Evolutionary conservation across 92 coral and sea anemone species (phyloP), one percentile per base, ranked within the genome.

Genomic region (Epizoanthus fatuus): DNA sequence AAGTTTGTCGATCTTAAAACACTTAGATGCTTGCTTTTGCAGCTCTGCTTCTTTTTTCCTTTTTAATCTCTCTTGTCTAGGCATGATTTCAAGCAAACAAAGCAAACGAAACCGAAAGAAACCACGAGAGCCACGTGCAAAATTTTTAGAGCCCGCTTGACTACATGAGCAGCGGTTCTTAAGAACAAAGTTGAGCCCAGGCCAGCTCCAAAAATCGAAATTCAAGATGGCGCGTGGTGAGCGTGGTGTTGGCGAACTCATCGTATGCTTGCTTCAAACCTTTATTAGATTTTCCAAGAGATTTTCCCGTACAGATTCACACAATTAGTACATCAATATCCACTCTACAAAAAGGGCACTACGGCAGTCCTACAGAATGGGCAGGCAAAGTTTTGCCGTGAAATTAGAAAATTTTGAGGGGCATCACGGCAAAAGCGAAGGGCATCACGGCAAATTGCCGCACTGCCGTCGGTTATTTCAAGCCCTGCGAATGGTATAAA

Each of bases 51-150:
- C 58, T 70, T 44, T 70, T 44, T 70, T 45, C 53, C 56, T 16
- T 70, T 70, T 70, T 70, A 70, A 7, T 70, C 35, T 40, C 39
- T 70, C 57, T 42, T 69, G 55, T 70, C 75, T 70, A 6, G 75
- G 75, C 56, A 70, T 70, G 75, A 70, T 70, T 70, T 45, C 75
- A 69, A 69, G 74, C 52, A 69, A 17, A 71, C 76, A 71, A 47
- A 51, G 15, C 75, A 70, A 70, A 40, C 38, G 14, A 70, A 45
- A 70, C 75, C 57, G 15, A 70, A 17, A n/a, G 35, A 70, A 70
- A 70, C 75, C 53, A 9, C 14, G 53, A 49, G 53, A 49, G 53
- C 74, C 73, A 68, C 54, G 17, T 15, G 54, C 54, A 68, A 68
- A 14, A 66, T 29, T 68, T 68, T 68, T 68, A 13, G 74, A 68